Evolutionary conservation across 2,113 vertebrate species (phyloP).

Genomic region (Xiphophorus maculatus): DNA sequence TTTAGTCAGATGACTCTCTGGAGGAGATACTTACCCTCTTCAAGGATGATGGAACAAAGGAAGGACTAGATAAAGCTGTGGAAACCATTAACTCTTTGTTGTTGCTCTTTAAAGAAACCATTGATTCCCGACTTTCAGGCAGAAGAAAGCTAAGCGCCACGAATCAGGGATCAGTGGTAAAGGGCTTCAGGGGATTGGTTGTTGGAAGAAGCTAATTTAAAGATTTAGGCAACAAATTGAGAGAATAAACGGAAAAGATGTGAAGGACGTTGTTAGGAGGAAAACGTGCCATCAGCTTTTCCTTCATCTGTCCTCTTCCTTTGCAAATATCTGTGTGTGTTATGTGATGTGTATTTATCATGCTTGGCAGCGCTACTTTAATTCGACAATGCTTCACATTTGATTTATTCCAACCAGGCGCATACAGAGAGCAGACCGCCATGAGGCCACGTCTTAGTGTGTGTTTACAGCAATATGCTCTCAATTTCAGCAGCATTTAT

Average conservation of each 20-base stretch:
- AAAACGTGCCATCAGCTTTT: constrained; percentile 14
- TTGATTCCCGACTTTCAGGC: constrained; percentile 11
- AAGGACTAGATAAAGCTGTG: constrained; percentile 26
- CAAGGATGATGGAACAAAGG: constrained; percentile 28
- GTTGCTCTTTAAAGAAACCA: background rate
- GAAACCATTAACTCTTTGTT: constrained; percentile 1
- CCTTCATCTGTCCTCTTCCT: constrained; percentile 31
- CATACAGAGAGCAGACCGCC: constrained; percentile 64
- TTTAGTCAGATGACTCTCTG: constrained; percentile 43
- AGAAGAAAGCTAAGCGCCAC: background rate
- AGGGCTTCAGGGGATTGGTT: background rate
- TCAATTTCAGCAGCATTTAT: constrained; percentile 73
- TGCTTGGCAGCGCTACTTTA: constrained; percentile 54
- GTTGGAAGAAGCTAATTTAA: background rate
- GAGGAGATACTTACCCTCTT: constrained; percentile 32
- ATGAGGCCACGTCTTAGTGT: constrained; percentile 54
- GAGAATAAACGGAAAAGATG: background rate
- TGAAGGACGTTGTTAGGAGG: constrained; percentile 5
- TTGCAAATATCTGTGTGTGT: constrained; percentile 29
- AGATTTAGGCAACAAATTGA: background rate
- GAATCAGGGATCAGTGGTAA: background rate
- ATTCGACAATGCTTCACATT: constrained; percentile 66
- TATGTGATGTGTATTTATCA: constrained; percentile 43
- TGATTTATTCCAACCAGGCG: constrained; percentile 65
- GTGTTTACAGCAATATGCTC: constrained; percentile 78